Base-by-base conservation (phyloP, 2,888 invertebrate genomes). In the Calameuta pallipes region DNA sequence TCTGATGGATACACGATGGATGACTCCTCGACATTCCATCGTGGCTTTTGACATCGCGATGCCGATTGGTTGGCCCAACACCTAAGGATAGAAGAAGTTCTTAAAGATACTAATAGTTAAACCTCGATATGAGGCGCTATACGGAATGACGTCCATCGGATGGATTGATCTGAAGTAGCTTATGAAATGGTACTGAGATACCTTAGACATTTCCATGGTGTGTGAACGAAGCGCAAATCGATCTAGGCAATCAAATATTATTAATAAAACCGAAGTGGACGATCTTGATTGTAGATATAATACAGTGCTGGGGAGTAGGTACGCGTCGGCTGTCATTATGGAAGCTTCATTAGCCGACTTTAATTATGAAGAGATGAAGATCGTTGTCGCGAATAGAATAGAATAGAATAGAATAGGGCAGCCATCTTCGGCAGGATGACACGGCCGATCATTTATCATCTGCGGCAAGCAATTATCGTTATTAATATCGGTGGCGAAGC, bases 321-420 rank as follows among this genome's bases (percentile, higher is more conserved):
- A 82, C 82, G 83, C 81, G 81, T 41, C 41, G 15, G 15, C 75
- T 78, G 75, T 84, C 82, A 82, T 81, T 81, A 80, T 81, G 83
- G 85, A 83, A 81, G 83, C 85, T 87, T 89, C 89, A 87, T 89
- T 89, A 89, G 87, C 84, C 80, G 83, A 80, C 82, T 86, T 87
- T 89, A 90, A 89, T 90, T 90, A 87, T 83, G 83, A 78, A 84
- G 81, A 78, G 85, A 85, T 80, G 79, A 83, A 87, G 87, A 88
- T 88, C 86, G 85, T 87, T 88, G 88, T 88, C 88, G 83, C 86
- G 82, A 82, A 79, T 78, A 76, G 82, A 83, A 86, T 80, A 81
- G 86, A 85, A 79, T 33, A 33, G 33, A 33, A 33, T 69, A 56
- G 78, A 74, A 79, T 69, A 76, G 79, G 73, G 33, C 69, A 31